A percentile compares a stretch with the other conserved stretches of the same genome.
phyloP scores from a whole-genome alignment of 2,888 invertebrate genomes.

The Cheilosia grossa region DNA sequence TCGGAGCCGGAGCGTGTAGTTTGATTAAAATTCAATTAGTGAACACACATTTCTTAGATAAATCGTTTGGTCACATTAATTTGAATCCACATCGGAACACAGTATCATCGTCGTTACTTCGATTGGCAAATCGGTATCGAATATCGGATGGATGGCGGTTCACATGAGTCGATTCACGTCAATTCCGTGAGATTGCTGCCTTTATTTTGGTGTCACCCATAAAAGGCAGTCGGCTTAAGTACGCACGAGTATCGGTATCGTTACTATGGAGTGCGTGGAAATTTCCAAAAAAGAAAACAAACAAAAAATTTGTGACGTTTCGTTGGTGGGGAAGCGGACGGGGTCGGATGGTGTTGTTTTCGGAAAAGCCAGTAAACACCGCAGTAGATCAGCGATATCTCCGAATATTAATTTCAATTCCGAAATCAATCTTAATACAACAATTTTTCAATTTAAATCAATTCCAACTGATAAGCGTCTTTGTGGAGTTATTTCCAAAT shows the following conservation, averaged over 20 bases:
- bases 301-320: background rate
- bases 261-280: constrained; percentile 13
- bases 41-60: constrained; percentile 26
- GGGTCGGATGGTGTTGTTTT: background rate
- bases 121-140: constrained; percentile 4
- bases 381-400: constrained; percentile 39
- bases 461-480: constrained; percentile 47
- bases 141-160: background rate
- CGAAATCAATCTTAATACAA: constrained; percentile 54
- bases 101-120: background rate
- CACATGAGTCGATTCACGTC: constrained; percentile 26
- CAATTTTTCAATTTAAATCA: constrained; percentile 43
- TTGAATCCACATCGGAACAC: constrained; percentile 25
- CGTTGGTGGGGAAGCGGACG: no score
- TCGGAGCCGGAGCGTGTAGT: constrained; percentile 10
- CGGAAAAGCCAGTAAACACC: constrained; percentile 41
- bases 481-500: constrained; percentile 52
- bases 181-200: constrained; percentile 5
- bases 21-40: constrained; percentile 53
- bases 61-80: constrained; percentile 37
- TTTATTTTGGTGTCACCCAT: background rate
- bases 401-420: constrained; percentile 59
- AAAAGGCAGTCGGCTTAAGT: background rate
- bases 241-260: constrained; percentile 2
- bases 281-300: background rate